Conservation (phyloP, 2,797 vertebrate species). For the Sternotherus odoratus region DNA sequence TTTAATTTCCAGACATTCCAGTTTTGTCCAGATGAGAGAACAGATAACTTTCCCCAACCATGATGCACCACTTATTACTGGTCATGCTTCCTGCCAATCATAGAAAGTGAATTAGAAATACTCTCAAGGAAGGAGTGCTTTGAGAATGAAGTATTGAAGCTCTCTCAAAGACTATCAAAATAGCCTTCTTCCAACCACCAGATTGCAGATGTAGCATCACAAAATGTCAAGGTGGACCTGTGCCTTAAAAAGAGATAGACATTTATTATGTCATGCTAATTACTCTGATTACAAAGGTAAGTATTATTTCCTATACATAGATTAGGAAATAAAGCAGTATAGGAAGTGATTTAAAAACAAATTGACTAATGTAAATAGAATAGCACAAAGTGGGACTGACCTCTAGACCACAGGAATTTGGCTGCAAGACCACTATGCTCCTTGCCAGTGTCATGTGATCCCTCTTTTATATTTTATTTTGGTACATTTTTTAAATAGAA, state of each 20-base stretch:
- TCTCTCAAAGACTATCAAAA: not conserved
- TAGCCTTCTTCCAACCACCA: not conserved
- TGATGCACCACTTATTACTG: not conserved
- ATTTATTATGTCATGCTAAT: not conserved
- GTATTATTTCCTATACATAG: not conserved
- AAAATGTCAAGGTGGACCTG: not conserved
- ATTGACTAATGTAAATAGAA: not conserved
- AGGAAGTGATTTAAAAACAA: too few species aligned
- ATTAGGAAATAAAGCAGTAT: too few species aligned
- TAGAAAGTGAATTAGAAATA: not conserved
- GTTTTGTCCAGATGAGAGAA: not conserved
- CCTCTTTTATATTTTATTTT: not conserved
- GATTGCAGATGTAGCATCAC: not conserved
- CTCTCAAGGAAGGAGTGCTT: not conserved
- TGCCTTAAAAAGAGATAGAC: not conserved
- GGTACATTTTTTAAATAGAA: not conserved
- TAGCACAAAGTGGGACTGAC: not conserved
- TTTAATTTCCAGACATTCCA: too few species aligned
- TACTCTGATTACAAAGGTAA: too few species aligned
- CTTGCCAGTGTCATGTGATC: not conserved
- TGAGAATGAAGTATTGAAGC: not conserved
- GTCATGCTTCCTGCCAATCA: not conserved
- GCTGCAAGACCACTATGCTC: not conserved
- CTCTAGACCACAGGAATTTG: not conserved
- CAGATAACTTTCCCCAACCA: not conserved